phyloP scores from a whole-genome alignment of 2,888 invertebrate genomes.

The Andrena hattorfiana region DNA sequence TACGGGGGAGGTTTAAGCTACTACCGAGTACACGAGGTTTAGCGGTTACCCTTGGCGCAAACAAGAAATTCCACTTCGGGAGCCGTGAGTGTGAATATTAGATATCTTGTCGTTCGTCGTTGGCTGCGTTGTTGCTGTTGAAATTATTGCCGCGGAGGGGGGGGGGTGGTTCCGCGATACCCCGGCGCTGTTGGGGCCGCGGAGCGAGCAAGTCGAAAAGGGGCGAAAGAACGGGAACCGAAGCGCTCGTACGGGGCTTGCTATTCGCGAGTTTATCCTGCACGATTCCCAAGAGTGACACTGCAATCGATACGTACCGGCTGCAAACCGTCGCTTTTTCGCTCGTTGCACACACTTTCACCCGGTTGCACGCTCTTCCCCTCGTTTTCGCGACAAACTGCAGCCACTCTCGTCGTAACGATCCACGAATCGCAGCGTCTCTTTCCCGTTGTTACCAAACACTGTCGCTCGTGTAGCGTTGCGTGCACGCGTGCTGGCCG shows the following conservation, averaged over 20 bases:
- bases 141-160: conserved; percentile 49
- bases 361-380: conserved; percentile 19
- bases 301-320: conserved; percentile 67
- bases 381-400: conserved; percentile 41
- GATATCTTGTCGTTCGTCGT: conserved; percentile 58
- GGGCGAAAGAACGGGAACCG: conserved; percentile 32
- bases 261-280: conserved; percentile 63
- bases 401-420: conserved; percentile 22
- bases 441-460: background rate
- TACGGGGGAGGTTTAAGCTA: conserved; percentile 65
- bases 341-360: conserved; percentile 45
- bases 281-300: conserved; percentile 70
- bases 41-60: conserved; percentile 69
- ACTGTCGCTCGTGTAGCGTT: background rate
- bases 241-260: conserved; percentile 34
- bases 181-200: background rate
- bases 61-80: conserved; percentile 71
- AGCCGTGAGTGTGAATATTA: conserved; percentile 67
- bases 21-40: conserved; percentile 69
- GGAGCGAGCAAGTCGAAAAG: background rate
- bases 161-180: conserved; percentile 17
- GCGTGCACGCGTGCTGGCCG: background rate
- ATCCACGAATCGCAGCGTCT: conserved; percentile 3
- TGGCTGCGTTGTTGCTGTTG: conserved; percentile 25
- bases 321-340: conserved; percentile 59